Evolutionary conservation across 2,797 vertebrate species (phyloP).

Genomic region (Rhabdomys pumilio): DNA sequence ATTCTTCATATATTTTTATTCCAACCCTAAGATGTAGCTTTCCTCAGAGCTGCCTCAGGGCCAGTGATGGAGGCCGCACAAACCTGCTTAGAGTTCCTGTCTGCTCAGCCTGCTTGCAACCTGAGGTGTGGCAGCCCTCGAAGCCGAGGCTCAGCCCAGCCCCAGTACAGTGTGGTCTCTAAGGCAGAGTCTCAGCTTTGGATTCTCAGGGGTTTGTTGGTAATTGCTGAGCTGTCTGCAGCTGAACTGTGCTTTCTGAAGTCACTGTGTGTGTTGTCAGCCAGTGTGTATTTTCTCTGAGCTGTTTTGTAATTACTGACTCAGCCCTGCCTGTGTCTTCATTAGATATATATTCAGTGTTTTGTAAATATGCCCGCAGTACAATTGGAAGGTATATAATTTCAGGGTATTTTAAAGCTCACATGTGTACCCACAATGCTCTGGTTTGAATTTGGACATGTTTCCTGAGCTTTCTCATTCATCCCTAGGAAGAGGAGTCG

Average conservation of each 20-base stretch:
- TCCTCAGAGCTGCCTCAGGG: not conserved
- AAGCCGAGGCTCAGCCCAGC: not conserved
- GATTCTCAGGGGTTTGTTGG: not conserved
- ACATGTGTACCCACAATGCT: not conserved
- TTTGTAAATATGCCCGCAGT: constrained; percentile 39
- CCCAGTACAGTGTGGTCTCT: not conserved
- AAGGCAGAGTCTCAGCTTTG: fast-evolving
- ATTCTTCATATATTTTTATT: too few species aligned
- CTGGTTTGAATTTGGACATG: not conserved
- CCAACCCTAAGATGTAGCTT: too few species aligned
- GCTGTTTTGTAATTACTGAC: not conserved
- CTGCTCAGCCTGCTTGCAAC: not conserved
- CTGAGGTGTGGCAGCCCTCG: fast-evolving
- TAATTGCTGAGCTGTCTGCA: not conserved
- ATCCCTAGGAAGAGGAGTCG: not conserved
- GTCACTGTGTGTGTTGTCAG: not conserved
- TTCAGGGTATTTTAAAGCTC: not conserved
- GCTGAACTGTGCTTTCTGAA: not conserved
- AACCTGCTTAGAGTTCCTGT: not conserved
- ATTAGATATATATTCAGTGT: not conserved
- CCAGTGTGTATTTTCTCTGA: not conserved
- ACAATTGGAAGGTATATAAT: constrained; percentile 8
- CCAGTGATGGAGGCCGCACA: not conserved
- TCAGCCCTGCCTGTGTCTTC: not conserved
- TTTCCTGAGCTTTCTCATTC: not conserved